Percentiles rank a stretch among this genome's conserved stretches.
Conservation (phyloP, 2,797 vertebrate genomes). For the Molossus alvarezi region DNA sequence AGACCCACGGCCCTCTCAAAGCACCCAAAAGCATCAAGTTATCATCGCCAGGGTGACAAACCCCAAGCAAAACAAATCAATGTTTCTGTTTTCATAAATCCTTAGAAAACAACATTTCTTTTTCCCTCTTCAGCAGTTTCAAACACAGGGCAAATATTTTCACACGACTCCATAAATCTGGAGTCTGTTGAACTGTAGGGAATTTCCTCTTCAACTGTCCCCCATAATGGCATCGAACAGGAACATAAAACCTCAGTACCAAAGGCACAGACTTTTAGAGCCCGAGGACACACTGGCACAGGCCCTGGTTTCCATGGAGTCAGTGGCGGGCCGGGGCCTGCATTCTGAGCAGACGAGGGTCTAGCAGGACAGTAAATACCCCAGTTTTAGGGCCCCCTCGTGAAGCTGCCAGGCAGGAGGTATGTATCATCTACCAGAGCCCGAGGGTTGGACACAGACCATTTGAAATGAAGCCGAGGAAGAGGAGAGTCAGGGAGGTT, state of each 20-base stretch:
- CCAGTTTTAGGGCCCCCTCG: background rate
- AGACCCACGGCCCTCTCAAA: background rate
- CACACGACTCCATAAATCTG: slow-evolving; percentile 81
- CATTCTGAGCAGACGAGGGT: background rate
- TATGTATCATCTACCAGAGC: slow-evolving; percentile 35
- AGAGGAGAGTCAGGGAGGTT: background rate
- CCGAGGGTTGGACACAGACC: background rate
- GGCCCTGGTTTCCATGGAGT: slow-evolving; percentile 46
- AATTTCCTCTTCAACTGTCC: slow-evolving; percentile 75
- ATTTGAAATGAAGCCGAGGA: slow-evolving; percentile 3
- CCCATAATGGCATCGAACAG: slow-evolving; percentile 57
- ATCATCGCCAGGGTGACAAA: slow-evolving; percentile 71
- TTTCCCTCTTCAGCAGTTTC: slow-evolving; percentile 82
- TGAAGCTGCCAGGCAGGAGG: slow-evolving; percentile 52
- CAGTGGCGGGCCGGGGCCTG: background rate
- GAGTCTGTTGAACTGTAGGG: slow-evolving; percentile 72
- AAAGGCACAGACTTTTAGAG: slow-evolving; percentile 72
- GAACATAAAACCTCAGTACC: slow-evolving; percentile 78
- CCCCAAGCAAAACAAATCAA: slow-evolving; percentile 80
- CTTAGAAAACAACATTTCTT: slow-evolving; percentile 78
- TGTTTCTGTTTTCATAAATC: slow-evolving; percentile 84
- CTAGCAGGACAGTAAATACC: slow-evolving; percentile 71
- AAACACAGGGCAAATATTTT: slow-evolving; percentile 81
- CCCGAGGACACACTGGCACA: slow-evolving; percentile 19
- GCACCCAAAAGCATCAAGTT: slow-evolving; percentile 40